Percentiles rank a stretch among this genome's conserved stretches.
phyloP scores from a whole-genome alignment of 2,888 invertebrate genomes.

The Drosophila fulvimacula region DNA sequence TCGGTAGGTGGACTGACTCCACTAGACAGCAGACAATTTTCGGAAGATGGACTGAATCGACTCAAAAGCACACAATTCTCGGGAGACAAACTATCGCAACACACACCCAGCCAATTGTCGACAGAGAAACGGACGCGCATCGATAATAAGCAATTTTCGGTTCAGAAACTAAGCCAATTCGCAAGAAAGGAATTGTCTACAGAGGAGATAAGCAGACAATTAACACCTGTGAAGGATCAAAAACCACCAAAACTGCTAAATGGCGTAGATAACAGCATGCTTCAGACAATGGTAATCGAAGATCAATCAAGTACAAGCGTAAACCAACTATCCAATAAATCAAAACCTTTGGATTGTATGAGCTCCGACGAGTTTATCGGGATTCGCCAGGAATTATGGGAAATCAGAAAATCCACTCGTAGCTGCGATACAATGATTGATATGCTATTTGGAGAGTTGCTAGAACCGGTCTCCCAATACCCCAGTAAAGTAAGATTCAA shows the following conservation, averaged over 20 bases:
- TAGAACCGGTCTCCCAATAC: background rate
- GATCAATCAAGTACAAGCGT: background rate
- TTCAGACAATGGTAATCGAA: background rate
- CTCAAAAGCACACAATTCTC: background rate
- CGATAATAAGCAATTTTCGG: background rate
- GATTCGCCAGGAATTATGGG: constrained; percentile 14
- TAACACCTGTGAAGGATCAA: background rate
- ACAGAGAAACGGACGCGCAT: background rate
- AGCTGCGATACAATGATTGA: constrained; percentile 24
- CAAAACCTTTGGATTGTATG: background rate
- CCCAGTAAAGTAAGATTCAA: background rate
- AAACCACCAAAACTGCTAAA: background rate
- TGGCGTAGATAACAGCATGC: background rate
- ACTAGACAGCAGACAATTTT: background rate
- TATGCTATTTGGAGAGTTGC: background rate
- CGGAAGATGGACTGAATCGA: background rate
- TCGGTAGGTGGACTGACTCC: background rate
- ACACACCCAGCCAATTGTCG: background rate
- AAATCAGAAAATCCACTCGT: constrained; percentile 12
- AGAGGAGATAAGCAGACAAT: background rate
- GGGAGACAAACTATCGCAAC: background rate
- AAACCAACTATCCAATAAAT: background rate
- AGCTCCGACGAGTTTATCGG: constrained; percentile 4
- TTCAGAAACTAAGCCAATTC: background rate
- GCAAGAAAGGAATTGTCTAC: background rate